Conservation (phyloP, 2,797 vertebrate genomes). For the Acanthurus lineatus region DNA sequence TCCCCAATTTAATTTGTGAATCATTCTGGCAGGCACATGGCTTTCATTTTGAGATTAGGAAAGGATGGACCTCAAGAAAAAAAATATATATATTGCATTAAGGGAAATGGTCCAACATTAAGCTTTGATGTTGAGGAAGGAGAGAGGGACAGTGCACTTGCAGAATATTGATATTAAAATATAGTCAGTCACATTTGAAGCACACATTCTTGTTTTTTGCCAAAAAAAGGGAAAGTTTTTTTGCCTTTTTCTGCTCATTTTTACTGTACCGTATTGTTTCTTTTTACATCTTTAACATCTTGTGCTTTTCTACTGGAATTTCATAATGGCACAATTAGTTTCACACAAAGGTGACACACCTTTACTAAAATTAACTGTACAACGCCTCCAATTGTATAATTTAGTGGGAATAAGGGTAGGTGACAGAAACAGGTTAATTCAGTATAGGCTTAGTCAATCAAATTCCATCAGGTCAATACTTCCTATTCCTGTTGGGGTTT, state of each 20-base stretch:
- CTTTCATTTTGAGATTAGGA: conserved; percentile 17
- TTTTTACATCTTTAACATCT: background rate
- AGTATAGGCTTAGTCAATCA: background rate
- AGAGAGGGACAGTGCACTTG: background rate
- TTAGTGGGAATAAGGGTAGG: too few species aligned
- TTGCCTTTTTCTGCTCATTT: background rate
- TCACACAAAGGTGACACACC: background rate
- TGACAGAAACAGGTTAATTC: background rate
- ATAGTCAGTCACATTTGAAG: background rate
- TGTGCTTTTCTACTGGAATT: background rate
- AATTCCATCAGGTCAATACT: background rate
- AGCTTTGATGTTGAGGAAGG: conserved; percentile 15
- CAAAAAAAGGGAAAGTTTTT: background rate
- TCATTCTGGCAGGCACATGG: background rate
- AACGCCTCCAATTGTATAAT: too few species aligned
- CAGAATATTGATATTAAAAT: background rate
- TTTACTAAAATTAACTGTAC: too few species aligned
- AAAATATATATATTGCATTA: background rate
- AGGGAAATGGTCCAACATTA: background rate
- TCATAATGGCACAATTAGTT: background rate
- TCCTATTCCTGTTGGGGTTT: background rate
- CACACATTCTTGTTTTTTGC: background rate
- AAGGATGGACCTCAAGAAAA: background rate
- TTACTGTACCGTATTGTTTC: too few species aligned
- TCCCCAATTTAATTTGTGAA: conserved; percentile 19